phyloP scores from a whole-genome alignment of 2,888 invertebrate species.

The Nephrocerus scutellatus region DNA sequence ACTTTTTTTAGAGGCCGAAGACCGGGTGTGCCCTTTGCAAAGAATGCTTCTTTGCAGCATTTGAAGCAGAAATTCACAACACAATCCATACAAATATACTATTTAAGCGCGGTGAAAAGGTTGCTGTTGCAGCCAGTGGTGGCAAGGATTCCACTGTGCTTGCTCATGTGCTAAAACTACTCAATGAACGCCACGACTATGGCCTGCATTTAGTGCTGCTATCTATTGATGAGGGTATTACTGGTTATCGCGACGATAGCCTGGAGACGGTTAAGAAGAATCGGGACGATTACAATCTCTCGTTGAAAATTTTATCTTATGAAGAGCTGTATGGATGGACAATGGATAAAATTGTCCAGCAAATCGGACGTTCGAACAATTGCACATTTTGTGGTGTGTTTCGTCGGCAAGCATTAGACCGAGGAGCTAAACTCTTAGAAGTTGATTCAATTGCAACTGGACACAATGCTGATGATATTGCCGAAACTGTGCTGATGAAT shows the following conservation, averaged over 20 bases:
- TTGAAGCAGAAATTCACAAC: slow-evolving; percentile 91
- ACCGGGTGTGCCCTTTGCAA: slow-evolving; percentile 88
- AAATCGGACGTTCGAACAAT: slow-evolving; percentile 83
- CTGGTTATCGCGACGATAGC: slow-evolving; percentile 92
- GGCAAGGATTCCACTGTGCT: slow-evolving; percentile 97
- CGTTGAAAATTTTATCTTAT: slow-evolving; percentile 91
- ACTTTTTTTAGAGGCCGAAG: slow-evolving; percentile 68
- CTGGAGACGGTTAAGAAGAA: slow-evolving; percentile 94
- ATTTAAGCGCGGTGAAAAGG: slow-evolving; percentile 75
- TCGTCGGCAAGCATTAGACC: slow-evolving; percentile 88
- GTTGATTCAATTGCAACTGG: slow-evolving; percentile 95
- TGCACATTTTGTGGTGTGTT: slow-evolving; percentile 97
- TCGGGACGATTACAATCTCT: slow-evolving; percentile 85
- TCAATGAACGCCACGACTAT: slow-evolving; percentile 87
- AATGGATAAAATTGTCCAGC: slow-evolving; percentile 94
- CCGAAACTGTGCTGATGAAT: slow-evolving; percentile 98
- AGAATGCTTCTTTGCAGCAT: slow-evolving; percentile 87
- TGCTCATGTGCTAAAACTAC: slow-evolving; percentile 82
- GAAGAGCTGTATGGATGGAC: slow-evolving; percentile 99
- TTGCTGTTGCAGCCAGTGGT: slow-evolving; percentile 90
- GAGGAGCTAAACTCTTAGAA: slow-evolving; percentile 81
- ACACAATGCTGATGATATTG: slow-evolving; percentile 96
- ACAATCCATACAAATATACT: slow-evolving; percentile 76
- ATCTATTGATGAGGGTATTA: slow-evolving; percentile 98
- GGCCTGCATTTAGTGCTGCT: slow-evolving; percentile 81